A percentile compares a stretch with the other conserved stretches of the same genome.
Conservation (phyloP, 2,797 vertebrate species). For the Tamandua tetradactyla region DNA sequence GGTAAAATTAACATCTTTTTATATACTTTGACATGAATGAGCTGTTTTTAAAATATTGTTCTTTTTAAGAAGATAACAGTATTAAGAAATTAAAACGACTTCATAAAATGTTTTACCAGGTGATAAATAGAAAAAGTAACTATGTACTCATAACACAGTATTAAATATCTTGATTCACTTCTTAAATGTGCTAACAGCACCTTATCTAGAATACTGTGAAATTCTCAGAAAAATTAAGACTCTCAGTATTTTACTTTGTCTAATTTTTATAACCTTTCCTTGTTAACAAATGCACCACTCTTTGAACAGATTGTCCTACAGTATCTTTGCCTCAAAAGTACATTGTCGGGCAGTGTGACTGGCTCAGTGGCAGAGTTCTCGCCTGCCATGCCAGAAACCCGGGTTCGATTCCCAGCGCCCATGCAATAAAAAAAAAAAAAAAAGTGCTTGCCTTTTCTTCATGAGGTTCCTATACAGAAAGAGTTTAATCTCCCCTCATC, state of each 20-base stretch:
- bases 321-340: not conserved
- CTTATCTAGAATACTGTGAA: not conserved
- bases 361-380: no score
- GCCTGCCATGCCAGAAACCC: no score
- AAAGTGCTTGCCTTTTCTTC: not conserved
- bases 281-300: not conserved
- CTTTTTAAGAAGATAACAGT: conserved; percentile 37
- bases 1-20: conserved; percentile 86
- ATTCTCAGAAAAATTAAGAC: not conserved
- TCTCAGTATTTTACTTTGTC: conserved; percentile 13
- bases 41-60: conserved; percentile 4
- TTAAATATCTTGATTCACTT: not conserved
- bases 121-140: not conserved
- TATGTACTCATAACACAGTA: conserved; percentile 13
- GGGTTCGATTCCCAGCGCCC: no score
- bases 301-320: conserved; percentile 1
- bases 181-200: not conserved
- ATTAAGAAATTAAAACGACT: conserved; percentile 1
- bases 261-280: conserved; percentile 28
- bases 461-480: not conserved
- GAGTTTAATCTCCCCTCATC: not conserved
- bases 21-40: not conserved
- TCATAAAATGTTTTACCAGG: not conserved
- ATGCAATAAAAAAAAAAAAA: no score
- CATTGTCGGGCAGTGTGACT: no score